Base-by-base conservation (phyloP, 2,113 vertebrate genomes). In the Thamnaconus septentrionalis region DNA sequence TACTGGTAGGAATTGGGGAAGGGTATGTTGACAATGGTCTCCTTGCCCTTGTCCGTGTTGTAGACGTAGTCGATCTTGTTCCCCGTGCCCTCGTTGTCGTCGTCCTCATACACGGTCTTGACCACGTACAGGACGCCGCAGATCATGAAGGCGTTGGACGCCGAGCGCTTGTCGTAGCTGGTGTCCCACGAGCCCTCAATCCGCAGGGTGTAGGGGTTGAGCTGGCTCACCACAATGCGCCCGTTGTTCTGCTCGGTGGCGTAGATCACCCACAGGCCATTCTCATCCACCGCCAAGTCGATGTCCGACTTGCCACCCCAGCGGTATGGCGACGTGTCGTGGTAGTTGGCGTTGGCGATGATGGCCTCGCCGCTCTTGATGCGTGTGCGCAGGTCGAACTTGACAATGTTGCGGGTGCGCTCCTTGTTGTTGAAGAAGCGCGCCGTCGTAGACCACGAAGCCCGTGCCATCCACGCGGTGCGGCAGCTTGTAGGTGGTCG, bases 41-140 rank as follows among this genome's bases (percentile, higher is more conserved):
- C 97, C 61, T 95, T 97, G 86, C 92, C 94, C 82, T 96, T 95
- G 55, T 98, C 96, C 0, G 97, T 99, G 84, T 95, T 98, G 85
- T 98, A 99, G 85, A 98, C 94, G 76, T 99, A 99, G 89, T 99
- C 97, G 61, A 99, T 99, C 86, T 99, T 99, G 91, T 99, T 99
- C 56, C 97, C 96, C 0, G 96, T 96, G 55, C 96, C 97, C 84
- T 99, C 97, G 4, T 98, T 99, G 86, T 99, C 97, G 0, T 99
- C 97, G 6, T 99, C 97, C 85, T 98, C 97, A 4, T 99, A 99
- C 5, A 99, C 97, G 0, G 95, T 97, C 76, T 96, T 98, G 55
- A 99, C 94, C 60, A 99, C 94, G 0, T 98, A 98, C 5, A 98
- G 91, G 79, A 97, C 92, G 3, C 96, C 96, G 61, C 96, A 98